phyloP scores from a whole-genome alignment of 2,888 invertebrate species.

The Lycophotia porphyrea region DNA sequence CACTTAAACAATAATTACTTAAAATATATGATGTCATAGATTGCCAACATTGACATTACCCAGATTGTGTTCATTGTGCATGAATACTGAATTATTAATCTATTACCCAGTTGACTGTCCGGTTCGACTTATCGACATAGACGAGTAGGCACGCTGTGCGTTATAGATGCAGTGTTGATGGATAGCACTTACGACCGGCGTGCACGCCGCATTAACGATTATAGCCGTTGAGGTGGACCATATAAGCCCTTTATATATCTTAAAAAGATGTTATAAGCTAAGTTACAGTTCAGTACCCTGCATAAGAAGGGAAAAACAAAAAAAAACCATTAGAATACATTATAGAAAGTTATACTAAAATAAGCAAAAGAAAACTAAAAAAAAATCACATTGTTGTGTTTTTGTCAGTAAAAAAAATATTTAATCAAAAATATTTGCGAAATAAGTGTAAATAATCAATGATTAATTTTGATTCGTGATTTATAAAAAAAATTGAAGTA shows the following conservation, averaged over 20 bases:
- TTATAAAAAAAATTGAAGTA: slow-evolving; percentile 1
- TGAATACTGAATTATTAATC: not conserved
- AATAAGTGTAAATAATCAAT: slow-evolving; percentile 24
- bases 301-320: not conserved
- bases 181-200: slow-evolving; percentile 47
- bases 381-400: not conserved
- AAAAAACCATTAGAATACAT: not conserved
- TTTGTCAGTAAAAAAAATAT: not conserved
- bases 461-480: slow-evolving; percentile 10
- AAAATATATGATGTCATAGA: not conserved
- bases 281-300: not conserved
- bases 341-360: not conserved
- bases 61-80: not conserved
- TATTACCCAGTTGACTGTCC: no score
- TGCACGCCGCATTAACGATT: slow-evolving; percentile 37
- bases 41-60: not conserved
- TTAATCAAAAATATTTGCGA: not conserved
- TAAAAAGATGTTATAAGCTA: not conserved
- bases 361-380: not conserved
- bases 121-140: slow-evolving; percentile 36
- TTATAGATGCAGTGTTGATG: slow-evolving; percentile 57
- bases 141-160: slow-evolving; percentile 44
- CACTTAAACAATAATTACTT: not conserved
- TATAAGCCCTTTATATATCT: not conserved
- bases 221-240: slow-evolving; percentile 30